Evolutionary conservation across 2,797 vertebrate species (phyloP), one percentile per base, ranked within the genome.

Genomic region (Myotis findleyi): DNA sequence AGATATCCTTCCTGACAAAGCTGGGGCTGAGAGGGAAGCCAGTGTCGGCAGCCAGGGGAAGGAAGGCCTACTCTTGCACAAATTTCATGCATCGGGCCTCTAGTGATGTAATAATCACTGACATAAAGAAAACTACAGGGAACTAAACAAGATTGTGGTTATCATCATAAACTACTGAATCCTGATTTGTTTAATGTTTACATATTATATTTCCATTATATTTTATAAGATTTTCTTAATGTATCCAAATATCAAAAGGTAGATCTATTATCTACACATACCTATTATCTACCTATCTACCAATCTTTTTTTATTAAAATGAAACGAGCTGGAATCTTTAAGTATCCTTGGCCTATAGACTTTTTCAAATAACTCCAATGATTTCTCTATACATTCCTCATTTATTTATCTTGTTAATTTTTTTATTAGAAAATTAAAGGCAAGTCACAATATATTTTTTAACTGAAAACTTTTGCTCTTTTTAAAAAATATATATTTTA

Each of bases 381-480:
- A 33, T 79, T 64, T 57, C 11, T 53, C 17, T 66, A 47, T 20
- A 20, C 4, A 66, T 69, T 57, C 2, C 7, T 83, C 33, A 73
- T 69, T 75, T 87, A 38, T 13, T 47, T 49, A n/a, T 16, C 11
- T 33, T 75, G 79, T 23, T 59, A 71, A 9, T 7, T 27, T 92
- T 92, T 69, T 86, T 2, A 77, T 47, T 91, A 64, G 25, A 94
- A 91, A 82, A 86, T 77, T 66, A 38, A n/a, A 57, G 47, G 9
- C 20, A 87, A 59, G 82, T 83, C 33, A 88, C 38, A 88, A 76
- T 66, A 64, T 36, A 77, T 4, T 33, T 89, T 59, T 59, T 59
- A 59, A 62, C 3, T 62, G 25, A 62, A 27, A 62, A 27, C 25
- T 62, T 62, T 62, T 62, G 25, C 5, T 59, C 57, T 59, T 59